phyloP scores from a whole-genome alignment of 2,797 vertebrate species.

The Microctenopoma steveboyesi region DNA sequence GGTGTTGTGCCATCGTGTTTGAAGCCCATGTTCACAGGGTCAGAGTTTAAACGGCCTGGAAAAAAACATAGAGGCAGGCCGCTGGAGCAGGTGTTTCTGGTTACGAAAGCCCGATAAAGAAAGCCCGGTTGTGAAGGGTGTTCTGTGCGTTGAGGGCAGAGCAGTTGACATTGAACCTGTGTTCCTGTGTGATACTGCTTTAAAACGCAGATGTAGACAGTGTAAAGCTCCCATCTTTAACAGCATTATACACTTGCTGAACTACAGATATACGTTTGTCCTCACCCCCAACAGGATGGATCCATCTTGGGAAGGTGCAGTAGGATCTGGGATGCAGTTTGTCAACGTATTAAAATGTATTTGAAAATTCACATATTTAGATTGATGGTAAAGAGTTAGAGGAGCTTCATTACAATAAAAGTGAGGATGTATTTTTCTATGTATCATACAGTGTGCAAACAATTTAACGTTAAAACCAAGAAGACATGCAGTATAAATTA shows the following conservation, averaged over 20 bases:
- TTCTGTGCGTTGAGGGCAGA: constrained; percentile 46
- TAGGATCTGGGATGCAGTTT: not conserved
- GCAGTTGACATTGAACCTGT: constrained; percentile 44
- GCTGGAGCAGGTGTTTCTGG: constrained; percentile 77
- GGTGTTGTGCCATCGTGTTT: constrained; percentile 68
- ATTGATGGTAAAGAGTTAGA: not conserved
- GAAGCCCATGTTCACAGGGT: constrained; percentile 76
- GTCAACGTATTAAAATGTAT: not conserved
- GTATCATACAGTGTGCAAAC: not conserved
- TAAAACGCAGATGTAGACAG: constrained; percentile 23
- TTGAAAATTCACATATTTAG: constrained; percentile 2
- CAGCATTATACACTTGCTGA: constrained; percentile 1
- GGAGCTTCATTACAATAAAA: not conserved
- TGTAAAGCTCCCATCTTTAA: constrained; percentile 8
- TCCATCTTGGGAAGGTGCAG: constrained; percentile 1
- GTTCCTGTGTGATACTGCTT: constrained; percentile 17
- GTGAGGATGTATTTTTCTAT: not conserved
- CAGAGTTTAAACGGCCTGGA: constrained; percentile 75
- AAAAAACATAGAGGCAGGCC: constrained; percentile 68
- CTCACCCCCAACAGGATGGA: constrained; percentile 1
- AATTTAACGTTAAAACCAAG: not conserved
- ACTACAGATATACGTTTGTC: constrained; percentile 3
- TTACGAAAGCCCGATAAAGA: constrained; percentile 66
- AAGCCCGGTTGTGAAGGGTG: constrained; percentile 52
- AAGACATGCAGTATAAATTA: not conserved